Evolutionary conservation across 2,888 invertebrate genomes (phyloP), one percentile per base, ranked within the genome.

Genomic region (Ophion costatus): DNA sequence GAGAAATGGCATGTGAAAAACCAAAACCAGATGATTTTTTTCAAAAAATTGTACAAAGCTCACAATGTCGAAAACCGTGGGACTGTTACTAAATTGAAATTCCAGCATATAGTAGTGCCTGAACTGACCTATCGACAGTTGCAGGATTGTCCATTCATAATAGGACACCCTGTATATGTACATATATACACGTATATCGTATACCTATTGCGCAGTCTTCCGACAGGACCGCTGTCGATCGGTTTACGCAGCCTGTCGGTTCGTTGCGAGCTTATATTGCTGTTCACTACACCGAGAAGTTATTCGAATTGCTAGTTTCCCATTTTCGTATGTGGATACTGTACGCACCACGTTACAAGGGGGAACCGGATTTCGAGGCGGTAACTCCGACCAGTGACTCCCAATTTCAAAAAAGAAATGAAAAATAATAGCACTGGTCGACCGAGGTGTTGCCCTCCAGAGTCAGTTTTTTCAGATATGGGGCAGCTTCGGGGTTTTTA

Each of bases 261-360:
- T 81, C 59, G 84, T 84, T 84, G 38, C 78, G 64, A 81, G 81
- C 84, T 84, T 84, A 84, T 84, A 84, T 84, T 78, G 81, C 74
- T 57, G 77, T 64, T 69, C 78, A 69, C 74, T 63, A 29, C 76
- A 70, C 45, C 74, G 67, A 64, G 66, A 57, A 64, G 51, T 59
- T 51, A 70, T 75, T 69, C 76, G 63, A 77, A 81, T 73, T 70
- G 74, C 81, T 81, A 63, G 77, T 75, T 84, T 78, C 64, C 57
- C 73, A 51, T 76, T 66, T 76, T n/a, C 66, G 29, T 63, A 64
- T n/a, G 24, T 57, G 29, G 33, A 33, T 56, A 66, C 0, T 2
- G 66, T 38, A 42, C 17, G 10, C 3, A 24, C n/a, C 2, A 20
- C 33, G 33, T 33, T 57, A 33, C 24, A 71, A 38, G 61, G 74